Base-by-base conservation (phyloP, 2,113 vertebrate genomes). In the Colistium nudipinnis region DNA sequence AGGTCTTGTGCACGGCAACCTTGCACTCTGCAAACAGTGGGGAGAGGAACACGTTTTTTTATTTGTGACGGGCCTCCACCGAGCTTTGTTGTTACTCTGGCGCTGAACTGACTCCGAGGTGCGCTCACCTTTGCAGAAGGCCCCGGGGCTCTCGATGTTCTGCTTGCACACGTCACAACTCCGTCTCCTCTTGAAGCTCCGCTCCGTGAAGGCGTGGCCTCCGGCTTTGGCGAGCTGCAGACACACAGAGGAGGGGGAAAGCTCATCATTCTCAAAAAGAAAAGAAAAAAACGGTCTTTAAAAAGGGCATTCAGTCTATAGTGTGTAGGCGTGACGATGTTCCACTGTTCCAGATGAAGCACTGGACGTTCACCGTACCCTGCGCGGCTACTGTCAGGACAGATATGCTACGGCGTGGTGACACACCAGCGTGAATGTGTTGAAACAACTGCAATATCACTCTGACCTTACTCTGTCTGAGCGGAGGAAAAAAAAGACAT, bases 101-200 rank as follows among this genome's bases (percentile, higher is more conserved):
- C n/a, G n/a, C 31, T 62, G 70, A 72, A 48, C 41, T 28, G 25
- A 68, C 43, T 30, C 35, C 63, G 65, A 25, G 6, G 25, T 62
- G 27, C 48, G 78, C 86, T 90, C 79, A 91, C 90, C 86, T 48
- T 81, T 87, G 71, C 88, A 91, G 66, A 88, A 89, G 54, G 71
- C 56, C 31, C 69, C 83, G 0, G 71, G 74, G 80, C 33, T 78
- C 63, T 83, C 66, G 19, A 89, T 85, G 84, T 68, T 80, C 62
- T 81, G 70, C 78, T 77, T 28, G 38, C 90, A 91, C 47, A 89
- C 82, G 0, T 85, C 60, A 24, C 87, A 90, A 16, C n/a, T 25
- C 10, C 60, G 79, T 47, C 61, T 86, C 59, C 39, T 86, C 80
- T 80, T 87, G 69, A 83, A 89, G 67, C 55, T 89, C 76, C 45